Conservation (phyloP, 1,140 invertebrate species). For the Schlechtendalia chinensis region DNA sequence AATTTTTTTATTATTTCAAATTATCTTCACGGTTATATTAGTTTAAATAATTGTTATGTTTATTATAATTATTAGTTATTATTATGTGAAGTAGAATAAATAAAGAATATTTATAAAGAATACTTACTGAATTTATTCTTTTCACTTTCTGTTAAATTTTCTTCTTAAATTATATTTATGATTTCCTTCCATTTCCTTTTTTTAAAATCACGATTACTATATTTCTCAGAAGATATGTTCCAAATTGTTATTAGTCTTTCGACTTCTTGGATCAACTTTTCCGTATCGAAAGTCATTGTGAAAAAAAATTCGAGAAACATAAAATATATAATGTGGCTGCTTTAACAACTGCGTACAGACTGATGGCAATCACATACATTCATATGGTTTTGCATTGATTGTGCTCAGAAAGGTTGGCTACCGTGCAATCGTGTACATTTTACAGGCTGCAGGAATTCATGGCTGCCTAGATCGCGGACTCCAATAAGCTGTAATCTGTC, state of each 20-base stretch:
- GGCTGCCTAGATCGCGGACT: not conserved
- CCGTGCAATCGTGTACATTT: too few relatives aligned
- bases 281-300: not conserved
- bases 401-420: too few relatives aligned
- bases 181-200: not conserved
- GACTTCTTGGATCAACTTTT: conserved; percentile 8
- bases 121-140: conserved; percentile 15
- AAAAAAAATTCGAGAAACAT: not conserved
- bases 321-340: not conserved
- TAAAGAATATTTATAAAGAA: not conserved
- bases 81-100: too few relatives aligned
- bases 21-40: conserved; percentile 16
- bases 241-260: conserved; percentile 10
- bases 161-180: conserved; percentile 1
- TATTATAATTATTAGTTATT: not conserved
- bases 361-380: too few relatives aligned
- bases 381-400: too few relatives aligned
- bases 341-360: not conserved
- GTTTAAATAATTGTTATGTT: not conserved
- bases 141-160: conserved; percentile 4
- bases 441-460: too few relatives aligned
- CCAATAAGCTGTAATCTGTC: not conserved
- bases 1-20: not conserved
- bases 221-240: not conserved
- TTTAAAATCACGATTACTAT: not conserved